Base-by-base conservation (phyloP, 2,888 invertebrate species). In the Hartigia nigra region DNA sequence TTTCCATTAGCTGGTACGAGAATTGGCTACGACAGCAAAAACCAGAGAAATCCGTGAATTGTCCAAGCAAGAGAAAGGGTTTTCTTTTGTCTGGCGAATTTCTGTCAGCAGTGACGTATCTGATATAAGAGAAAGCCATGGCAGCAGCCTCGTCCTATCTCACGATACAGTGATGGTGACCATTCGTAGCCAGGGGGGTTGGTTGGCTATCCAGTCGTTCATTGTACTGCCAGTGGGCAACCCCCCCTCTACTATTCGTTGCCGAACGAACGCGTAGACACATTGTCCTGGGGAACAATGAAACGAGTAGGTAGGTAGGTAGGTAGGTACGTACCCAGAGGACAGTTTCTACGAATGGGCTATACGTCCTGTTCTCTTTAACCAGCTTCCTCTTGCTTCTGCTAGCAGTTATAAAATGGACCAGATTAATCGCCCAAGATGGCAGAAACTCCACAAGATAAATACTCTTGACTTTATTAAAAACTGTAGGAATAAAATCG, bases 271-370 rank as follows among this genome's bases (percentile, higher is more conserved):
- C 36, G 72, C 76, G 80, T 76, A 76, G 81, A 81, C 78, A 81
- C 81, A 85, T 84, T 85, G 86, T 83, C 80, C 78, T 55, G 31
- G 69, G 12, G 75, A 81, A 84, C 82, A 83, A 85, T 83, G 81
- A 72, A 69, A 76, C 74, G 55, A 55, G 55, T 55, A 23, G 55
- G 55, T 55, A 23, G 9, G 9, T 55, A 55, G 23, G 55, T 55
- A 23, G 55, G 55, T 55, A 23, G 9, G 9, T 55, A 55, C 75
- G 78, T 80, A 70, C 75, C 74, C 81, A 78, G 79, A 81, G 82
- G 78, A 69, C 78, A 77, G 77, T 81, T 84, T 82, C 81, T 80
- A 74, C 79, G 76, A 82, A 83, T 81, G 77, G 79, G 78, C 81
- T 80, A 80, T 82, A 82, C 78, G 72, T 79, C 70, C 81, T 55